These are phyloP conservation scores for pig (Sus scrofa) DNA, from an alignment of 2,113 vertebrate species.

Conservation along the genomic window T2T-Sscrofa CM000818.6:26802001-26802500, in stretches of 20 bases:
- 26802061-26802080: not conserved
- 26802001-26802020: not conserved
- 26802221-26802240: not conserved
- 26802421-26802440: rapidly evolving
- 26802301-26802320: slow-evolving; percentile 95
- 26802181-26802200: not conserved
- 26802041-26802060: too few relatives aligned
- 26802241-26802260: not conserved
- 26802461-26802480: slow-evolving; percentile 81
- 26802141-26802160: not conserved
- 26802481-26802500: slow-evolving; percentile 91
- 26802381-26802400: not conserved
- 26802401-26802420: not conserved
- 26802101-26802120: not conserved
- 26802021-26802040: not conserved
- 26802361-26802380: slow-evolving; percentile 88
- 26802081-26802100: not conserved
- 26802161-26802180: rapidly evolving
- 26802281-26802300: slow-evolving; percentile 94
- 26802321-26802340: slow-evolving; percentile 93
- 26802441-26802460: not conserved
- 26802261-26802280: not conserved
- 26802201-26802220: not conserved
- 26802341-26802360: slow-evolving; percentile 90
- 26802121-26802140: not conserved